Evolutionary conservation across 2,797 vertebrate species (phyloP).

Genomic region (Gorsachius magnificus): DNA sequence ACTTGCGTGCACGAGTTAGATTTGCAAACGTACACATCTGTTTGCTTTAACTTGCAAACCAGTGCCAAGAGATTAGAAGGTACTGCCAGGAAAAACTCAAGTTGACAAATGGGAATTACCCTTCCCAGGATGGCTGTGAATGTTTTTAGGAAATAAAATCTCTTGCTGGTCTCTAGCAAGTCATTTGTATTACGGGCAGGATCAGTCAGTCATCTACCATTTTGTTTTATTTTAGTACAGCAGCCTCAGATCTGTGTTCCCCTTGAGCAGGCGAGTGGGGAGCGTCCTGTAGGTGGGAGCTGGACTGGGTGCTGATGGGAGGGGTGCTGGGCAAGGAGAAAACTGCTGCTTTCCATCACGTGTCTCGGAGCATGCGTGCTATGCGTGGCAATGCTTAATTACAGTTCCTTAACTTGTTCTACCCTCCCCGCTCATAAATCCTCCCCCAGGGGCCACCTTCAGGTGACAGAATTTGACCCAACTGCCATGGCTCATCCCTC

Average conservation of each 20-base stretch:
- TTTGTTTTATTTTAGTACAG: neutral
- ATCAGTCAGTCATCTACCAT: neutral
- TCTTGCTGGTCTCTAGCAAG: constrained; percentile 23
- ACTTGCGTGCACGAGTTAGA: neutral
- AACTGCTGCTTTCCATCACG: neutral
- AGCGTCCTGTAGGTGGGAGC: fast-evolving
- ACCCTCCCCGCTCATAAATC: neutral
- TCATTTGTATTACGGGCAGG: constrained; percentile 6
- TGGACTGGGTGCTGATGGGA: neutral
- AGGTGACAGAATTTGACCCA: neutral
- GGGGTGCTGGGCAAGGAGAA: neutral
- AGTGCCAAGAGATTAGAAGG: constrained; percentile 39
- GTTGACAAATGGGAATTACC: constrained; percentile 59
- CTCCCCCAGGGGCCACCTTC: neutral
- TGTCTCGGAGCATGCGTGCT: fast-evolving
- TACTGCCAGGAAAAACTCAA: constrained; percentile 63
- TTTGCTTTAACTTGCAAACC: neutral
- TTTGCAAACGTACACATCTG: neutral
- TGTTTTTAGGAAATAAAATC: constrained; percentile 49
- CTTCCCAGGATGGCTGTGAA: constrained; percentile 47
- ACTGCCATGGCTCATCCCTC: neutral
- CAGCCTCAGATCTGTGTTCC: neutral
- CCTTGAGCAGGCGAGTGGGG: neutral
- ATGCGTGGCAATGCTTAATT: neutral
- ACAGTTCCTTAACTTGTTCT: neutral